Conservation (phyloP, 2,797 vertebrate genomes). For the Falco rusticolus region DNA sequence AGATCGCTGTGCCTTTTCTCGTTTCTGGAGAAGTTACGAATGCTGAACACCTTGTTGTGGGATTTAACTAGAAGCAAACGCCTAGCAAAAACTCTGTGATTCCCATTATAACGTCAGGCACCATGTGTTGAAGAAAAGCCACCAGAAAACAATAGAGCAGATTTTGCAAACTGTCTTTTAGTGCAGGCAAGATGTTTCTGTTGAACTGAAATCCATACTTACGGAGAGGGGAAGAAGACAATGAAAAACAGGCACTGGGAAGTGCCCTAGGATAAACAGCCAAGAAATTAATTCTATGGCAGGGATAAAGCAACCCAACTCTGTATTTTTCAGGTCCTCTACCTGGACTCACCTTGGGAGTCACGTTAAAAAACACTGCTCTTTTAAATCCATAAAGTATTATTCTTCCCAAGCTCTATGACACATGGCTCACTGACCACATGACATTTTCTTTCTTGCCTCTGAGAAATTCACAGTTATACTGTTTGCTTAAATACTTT, state of each 20-base stretch:
- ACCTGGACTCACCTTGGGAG: background rate
- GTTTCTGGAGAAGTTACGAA: background rate
- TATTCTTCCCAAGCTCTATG: background rate
- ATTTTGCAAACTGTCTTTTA: background rate
- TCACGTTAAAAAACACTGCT: background rate
- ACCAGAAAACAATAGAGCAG: background rate
- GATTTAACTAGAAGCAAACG: background rate
- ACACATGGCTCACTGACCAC: background rate
- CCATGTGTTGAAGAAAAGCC: background rate
- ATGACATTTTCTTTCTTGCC: background rate
- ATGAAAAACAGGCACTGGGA: background rate
- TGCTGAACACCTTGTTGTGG: background rate
- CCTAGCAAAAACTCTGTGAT: background rate
- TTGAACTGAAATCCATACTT: background rate
- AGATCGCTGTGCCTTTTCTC: background rate
- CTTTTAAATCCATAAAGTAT: background rate
- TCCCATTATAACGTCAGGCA: background rate
- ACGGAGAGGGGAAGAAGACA: background rate
- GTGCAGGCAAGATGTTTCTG: background rate
- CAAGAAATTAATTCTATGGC: background rate
- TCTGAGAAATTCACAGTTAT: background rate
- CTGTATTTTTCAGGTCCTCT: background rate
- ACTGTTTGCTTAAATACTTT: background rate
- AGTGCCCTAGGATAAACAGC: background rate
- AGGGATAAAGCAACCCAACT: background rate